These are phyloP conservation scores for Metacarcinus magister DNA, from an alignment of 2,888 invertebrate genomes.

Conservation along the genomic window DNA sequence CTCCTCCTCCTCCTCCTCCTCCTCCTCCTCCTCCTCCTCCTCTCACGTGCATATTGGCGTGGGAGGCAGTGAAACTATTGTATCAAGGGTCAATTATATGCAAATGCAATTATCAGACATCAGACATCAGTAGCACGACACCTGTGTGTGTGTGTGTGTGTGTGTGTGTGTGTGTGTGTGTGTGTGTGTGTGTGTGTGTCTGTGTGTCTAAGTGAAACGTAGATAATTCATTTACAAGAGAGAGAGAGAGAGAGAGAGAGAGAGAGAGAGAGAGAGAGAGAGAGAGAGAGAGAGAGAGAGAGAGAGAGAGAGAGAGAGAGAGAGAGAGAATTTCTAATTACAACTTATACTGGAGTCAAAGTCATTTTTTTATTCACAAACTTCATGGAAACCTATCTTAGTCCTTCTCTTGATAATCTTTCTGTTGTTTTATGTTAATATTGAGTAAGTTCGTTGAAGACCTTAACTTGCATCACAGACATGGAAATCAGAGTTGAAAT, in stretches of 20 bases:
- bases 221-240: neutral
- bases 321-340: neutral
- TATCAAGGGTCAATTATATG: constrained; percentile 39
- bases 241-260: constrained; percentile 23
- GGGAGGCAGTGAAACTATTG: neutral
- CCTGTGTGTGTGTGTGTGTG: neutral
- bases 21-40: neutral
- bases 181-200: neutral
- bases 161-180: neutral
- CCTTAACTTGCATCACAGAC: neutral
- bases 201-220: too few relatives aligned
- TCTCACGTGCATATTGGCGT: neutral
- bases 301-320: neutral
- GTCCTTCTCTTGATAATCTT: neutral
- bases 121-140: neutral
- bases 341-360: neutral
- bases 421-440: neutral
- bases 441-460: neutral
- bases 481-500: constrained; percentile 34
- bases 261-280: neutral
- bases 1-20: neutral
- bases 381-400: neutral
- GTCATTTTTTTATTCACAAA: neutral
- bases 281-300: neutral
- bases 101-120: neutral